Base-by-base conservation (phyloP, 2,113 vertebrate genomes). In the Aspiorhynchus laticeps region DNA sequence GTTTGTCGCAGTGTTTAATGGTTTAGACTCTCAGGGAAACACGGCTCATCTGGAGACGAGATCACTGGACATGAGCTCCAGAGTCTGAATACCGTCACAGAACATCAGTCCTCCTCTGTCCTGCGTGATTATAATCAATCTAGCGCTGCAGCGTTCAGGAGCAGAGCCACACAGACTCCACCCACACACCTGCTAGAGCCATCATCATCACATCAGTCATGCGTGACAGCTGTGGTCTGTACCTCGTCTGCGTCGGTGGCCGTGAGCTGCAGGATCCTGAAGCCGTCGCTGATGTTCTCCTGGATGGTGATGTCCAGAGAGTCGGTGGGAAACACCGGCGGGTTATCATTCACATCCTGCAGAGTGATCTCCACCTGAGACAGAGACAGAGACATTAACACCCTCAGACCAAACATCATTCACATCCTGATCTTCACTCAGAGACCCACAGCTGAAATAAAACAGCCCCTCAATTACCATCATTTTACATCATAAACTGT, bases 301-400 rank as follows among this genome's bases (percentile, higher is more conserved):
- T 99, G 97, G 2, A 99, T 96, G 0, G 95, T 97, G 88, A 99
- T 95, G 67, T 99, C 98, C 1, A 99, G 95, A 87, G 95, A 95
- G 87, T 99, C 97, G 2, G 97, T 97, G 61, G 98, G 97, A 93
- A 99, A 99, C 15, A 99, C 90, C 4, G 98, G 98, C 1, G 98
- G 97, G 91, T 99, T 99, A 95, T 99, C 98, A 15, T 99, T 99
- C 91, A 99, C 94, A 89, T 99, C 98, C 91, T 99, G 98, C 85
- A 99, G 96, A 0, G 97, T 98, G 95, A 99, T 98, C 95, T 99
- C 98, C 88, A 99, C 98, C 98, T 99, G 92, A 85, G 85, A 78
- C 28, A n/a, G 86, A 90, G 43, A 89, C 2, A 10, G 8, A 56
- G 21, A 61, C 53, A 56, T 24, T 24, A 24, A 24, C 19, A 56